phyloP scores from a whole-genome alignment of 2,797 vertebrate genomes.

The Rousettus madagascariensis region DNA sequence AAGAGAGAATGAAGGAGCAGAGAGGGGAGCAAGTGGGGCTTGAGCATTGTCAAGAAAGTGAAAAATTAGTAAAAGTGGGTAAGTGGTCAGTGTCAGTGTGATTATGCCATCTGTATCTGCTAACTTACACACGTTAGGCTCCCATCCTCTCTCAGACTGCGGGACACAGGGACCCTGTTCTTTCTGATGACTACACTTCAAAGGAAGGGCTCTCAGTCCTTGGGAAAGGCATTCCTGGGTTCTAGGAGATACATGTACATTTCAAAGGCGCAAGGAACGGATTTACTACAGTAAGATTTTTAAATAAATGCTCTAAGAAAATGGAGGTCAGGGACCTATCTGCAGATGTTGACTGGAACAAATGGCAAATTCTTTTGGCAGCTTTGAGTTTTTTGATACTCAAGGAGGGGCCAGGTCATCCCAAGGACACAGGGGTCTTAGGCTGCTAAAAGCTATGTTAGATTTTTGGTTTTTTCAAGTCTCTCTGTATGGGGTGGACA shows the following conservation, averaged over 20 bases:
- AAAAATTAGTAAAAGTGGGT: background rate
- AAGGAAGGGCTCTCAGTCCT: background rate
- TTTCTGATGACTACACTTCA: background rate
- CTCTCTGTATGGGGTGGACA: background rate
- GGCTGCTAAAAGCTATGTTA: background rate
- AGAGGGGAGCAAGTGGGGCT: background rate
- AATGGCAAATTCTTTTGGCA: background rate
- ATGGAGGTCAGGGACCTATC: background rate
- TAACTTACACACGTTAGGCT: background rate
- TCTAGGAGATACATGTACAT: background rate
- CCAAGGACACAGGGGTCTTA: background rate
- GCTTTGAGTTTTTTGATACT: background rate
- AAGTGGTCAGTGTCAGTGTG: background rate
- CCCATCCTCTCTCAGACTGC: too few relatives aligned
- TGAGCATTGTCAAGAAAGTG: background rate
- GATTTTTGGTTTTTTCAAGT: background rate
- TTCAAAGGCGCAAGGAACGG: background rate
- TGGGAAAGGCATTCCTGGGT: background rate
- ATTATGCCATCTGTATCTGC: background rate
- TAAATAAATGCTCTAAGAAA: background rate
- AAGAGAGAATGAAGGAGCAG: background rate
- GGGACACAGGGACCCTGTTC: background rate
- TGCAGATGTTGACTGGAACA: background rate
- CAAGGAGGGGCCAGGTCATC: background rate
- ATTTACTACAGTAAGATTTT: background rate